Conservation (phyloP, 2,888 invertebrate genomes). For the Spicauda simplicius region DNA sequence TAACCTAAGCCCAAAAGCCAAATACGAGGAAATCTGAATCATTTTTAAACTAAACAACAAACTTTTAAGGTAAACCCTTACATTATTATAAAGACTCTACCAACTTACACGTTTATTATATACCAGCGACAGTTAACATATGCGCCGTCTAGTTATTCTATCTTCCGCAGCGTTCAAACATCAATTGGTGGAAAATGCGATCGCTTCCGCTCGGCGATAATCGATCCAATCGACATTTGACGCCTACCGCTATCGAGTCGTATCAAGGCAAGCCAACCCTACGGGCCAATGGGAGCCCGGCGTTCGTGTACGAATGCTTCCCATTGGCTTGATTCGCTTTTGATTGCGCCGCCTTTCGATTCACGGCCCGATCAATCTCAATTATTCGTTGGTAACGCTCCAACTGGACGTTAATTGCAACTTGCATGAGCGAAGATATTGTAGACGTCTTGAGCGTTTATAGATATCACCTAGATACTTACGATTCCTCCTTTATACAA, state of each 20-base stretch:
- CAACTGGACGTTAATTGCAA: constrained; percentile 59
- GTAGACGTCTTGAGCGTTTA: not conserved
- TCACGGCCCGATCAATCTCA: constrained; percentile 80
- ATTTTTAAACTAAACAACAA: not conserved
- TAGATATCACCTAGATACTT: not conserved
- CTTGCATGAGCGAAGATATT: constrained; percentile 42
- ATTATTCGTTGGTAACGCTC: constrained; percentile 70
- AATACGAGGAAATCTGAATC: constrained; percentile 4
- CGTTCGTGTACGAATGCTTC: constrained; percentile 57
- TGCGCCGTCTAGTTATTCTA: not conserved
- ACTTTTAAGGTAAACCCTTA: not conserved
- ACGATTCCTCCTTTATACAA: too few species aligned
- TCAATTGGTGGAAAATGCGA: not conserved
- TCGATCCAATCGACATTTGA: constrained; percentile 75
- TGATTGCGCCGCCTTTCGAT: constrained; percentile 83
- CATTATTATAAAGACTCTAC: too few species aligned
- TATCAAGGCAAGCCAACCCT: constrained; percentile 78
- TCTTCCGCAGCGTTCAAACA: not conserved
- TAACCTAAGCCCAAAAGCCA: not conserved
- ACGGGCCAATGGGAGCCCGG: constrained; percentile 69
- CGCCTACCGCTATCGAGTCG: constrained; percentile 80
- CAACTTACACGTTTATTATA: too few species aligned
- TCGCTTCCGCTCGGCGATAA: constrained; percentile 61
- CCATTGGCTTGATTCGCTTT: constrained; percentile 80
- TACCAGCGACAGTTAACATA: too few species aligned